Percentiles rank a stretch among this genome's conserved stretches.
Conservation (phyloP, 2,797 vertebrate genomes). For the Aeoliscus strigatus region DNA sequence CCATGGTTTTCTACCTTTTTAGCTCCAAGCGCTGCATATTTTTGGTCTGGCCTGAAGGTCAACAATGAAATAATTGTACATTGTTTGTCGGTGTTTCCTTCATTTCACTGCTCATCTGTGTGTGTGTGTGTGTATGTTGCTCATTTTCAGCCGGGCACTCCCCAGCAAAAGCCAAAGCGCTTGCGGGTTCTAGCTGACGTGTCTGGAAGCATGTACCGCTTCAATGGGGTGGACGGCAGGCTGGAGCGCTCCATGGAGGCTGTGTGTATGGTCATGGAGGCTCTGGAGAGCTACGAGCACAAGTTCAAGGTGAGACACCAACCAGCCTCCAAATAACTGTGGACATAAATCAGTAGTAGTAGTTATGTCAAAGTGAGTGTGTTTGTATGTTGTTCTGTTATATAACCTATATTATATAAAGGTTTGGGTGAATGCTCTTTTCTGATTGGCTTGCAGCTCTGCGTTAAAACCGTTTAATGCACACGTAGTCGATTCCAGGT, state of each 20-base stretch:
- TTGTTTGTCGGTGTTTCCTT: slow-evolving; percentile 8
- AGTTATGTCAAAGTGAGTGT: too few species aligned
- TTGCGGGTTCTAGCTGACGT: slow-evolving; percentile 88
- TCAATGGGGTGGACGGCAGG: slow-evolving; percentile 89
- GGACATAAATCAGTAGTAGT: too few species aligned
- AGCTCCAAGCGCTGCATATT: slow-evolving; percentile 37
- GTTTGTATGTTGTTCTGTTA: too few species aligned
- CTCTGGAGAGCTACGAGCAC: slow-evolving; percentile 92
- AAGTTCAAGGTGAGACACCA: slow-evolving; percentile 93
- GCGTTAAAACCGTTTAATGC: too few species aligned
- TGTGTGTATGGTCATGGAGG: slow-evolving; percentile 97
- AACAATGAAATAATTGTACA: slow-evolving; percentile 17
- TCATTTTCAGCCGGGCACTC: slow-evolving; percentile 80
- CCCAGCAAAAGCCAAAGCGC: slow-evolving; percentile 92
- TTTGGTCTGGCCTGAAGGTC: slow-evolving; percentile 35
- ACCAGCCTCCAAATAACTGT: too few species aligned
- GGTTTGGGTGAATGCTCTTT: too few species aligned
- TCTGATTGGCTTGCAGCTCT: too few species aligned
- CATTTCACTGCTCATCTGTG: too few species aligned
- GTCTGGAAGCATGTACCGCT: slow-evolving; percentile 98
- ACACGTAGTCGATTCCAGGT: too few species aligned
- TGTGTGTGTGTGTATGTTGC: background rate
- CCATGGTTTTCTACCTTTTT: slow-evolving; percentile 49
- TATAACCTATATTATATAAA: too few species aligned
- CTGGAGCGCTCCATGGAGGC: slow-evolving; percentile 97